Evolutionary conservation across 2,888 invertebrate species (phyloP), one percentile per base, ranked within the genome.

Genomic region (Synergus laeviventris): DNA sequence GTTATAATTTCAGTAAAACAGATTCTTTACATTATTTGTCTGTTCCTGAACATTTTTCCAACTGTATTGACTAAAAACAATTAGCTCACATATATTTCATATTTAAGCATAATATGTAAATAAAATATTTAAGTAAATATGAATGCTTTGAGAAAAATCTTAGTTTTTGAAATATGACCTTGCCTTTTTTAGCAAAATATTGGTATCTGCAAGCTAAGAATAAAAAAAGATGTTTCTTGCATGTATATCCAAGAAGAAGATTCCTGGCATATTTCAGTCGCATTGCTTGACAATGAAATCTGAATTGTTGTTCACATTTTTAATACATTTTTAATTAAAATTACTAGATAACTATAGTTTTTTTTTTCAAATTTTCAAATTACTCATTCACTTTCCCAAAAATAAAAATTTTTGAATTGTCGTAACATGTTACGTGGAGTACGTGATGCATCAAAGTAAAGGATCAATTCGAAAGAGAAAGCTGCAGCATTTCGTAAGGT

Each of bases 381-480:
- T 49, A 2, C n/a, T 4, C 14, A 18, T 9, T 49, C 2, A 9
- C n/a, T n/a, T 49, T 49, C 9, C 49, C 2, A 8, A n/a, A 49
- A 49, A 49, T 14, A 16, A 2, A n/a, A 1, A 14, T 66, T 42
- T 66, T 16, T 14, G 3, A 66, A 66, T 24, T 21, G 21, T 42
- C 39, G 39, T 24, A 45, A 45, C 4, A 45, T 45, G 24, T 56
- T 56, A 14, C 12, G 56, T 18, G 11, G 21, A 56, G 9, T 56
- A 14, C 5, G 56, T 12, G 56, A 56, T 56, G 56, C 56, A 56
- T 45, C 42, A 31, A 45, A 66, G 24, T 77, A 49, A 75, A 76
- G 74, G 80, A 81, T 76, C 74, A 81, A 81, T 84, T 81, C 76
- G 82, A 88, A 88, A 87, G 88, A 83, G 88, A 88, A 88, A 88